Evolutionary conservation across 1,140 invertebrate species (phyloP), one percentile per base, ranked within the genome.

Genomic region (Contarinia nasturtii): DNA sequence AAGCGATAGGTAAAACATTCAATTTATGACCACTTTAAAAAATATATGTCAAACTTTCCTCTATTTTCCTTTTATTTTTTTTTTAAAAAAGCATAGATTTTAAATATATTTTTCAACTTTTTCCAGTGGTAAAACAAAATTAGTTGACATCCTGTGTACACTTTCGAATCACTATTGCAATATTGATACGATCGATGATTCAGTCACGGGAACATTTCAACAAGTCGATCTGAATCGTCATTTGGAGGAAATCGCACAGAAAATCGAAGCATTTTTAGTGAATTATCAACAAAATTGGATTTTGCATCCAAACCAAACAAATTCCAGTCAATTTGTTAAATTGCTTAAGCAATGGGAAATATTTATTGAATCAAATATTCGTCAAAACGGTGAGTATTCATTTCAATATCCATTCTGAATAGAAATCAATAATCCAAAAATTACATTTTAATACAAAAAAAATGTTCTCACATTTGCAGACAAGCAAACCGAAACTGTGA

Each of bases 171-270:
- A 53, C 2, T 33, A 54, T 11, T 63, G 60, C 43, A 55, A 60
- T 41, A 55, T 58, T 12, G 61, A 64, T 44, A 60, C 52, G 4
- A 63, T 64, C 48, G 61, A 64, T 46, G 61, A 64, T 42, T 63
- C 61, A 0, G 61, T 64, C 0, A 64, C 60, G 10, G 61, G 60
- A 7, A 64, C 58, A 49, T 64, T 64, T 42, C 62, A 59, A 47
- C 61, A 63, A 55, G 61, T 61, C 52, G 80, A 85, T 62, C 73
- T 82, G 44, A 77, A 75, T 54, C 68, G 80, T 17, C 78, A 80
- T 55, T 58, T 85, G 43, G 80, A 82, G 48, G 70, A 76, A 49
- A 61, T 72, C n/a, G 58, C 64, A 15, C 58, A 57, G 45, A 58
- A 60, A 48, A 59, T 68, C 5, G 67, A 72, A 58, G 43, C 43